These are phyloP conservation scores for Nerophis ophidion DNA, from an alignment of 2,113 vertebrate species.

Conservation along the genomic window DNA sequence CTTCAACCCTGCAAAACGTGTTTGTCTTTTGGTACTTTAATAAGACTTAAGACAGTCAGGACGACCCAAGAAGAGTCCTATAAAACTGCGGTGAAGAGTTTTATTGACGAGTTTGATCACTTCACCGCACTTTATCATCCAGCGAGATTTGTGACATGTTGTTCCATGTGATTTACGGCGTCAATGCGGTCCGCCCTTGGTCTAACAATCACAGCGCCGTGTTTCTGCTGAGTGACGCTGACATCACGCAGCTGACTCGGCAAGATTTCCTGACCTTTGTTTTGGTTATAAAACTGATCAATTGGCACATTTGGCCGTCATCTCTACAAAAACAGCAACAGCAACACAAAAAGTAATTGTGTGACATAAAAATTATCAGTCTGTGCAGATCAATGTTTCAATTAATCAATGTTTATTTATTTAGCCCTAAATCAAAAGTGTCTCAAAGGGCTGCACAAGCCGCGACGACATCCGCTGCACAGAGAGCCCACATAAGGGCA, in stretches of 20 bases:
- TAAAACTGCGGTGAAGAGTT: neutral
- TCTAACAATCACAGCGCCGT: neutral
- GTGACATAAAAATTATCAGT: too few species aligned
- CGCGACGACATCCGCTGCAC: too few species aligned
- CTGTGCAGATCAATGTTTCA: too few species aligned
- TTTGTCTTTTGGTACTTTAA: neutral
- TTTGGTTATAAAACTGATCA: too few species aligned
- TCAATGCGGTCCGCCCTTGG: neutral
- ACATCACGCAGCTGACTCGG: neutral
- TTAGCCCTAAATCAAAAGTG: too few species aligned
- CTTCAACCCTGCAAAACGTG: neutral
- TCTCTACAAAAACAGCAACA: too few species aligned
- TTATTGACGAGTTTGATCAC: neutral
- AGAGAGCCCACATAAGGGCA: too few species aligned
- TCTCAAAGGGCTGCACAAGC: too few species aligned
- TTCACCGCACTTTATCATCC: neutral
- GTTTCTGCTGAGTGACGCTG: neutral
- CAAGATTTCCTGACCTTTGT: neutral
- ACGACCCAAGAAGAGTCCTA: neutral
- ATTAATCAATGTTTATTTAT: too few species aligned
- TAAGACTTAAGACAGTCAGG: neutral
- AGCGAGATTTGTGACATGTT: neutral
- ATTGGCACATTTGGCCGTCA: too few species aligned
- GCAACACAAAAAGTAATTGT: too few species aligned
- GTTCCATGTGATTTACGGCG: neutral